These are phyloP conservation scores for Aeoliscus strigatus DNA, from an alignment of 2,797 vertebrate genomes.

Conservation along the genomic window DNA sequence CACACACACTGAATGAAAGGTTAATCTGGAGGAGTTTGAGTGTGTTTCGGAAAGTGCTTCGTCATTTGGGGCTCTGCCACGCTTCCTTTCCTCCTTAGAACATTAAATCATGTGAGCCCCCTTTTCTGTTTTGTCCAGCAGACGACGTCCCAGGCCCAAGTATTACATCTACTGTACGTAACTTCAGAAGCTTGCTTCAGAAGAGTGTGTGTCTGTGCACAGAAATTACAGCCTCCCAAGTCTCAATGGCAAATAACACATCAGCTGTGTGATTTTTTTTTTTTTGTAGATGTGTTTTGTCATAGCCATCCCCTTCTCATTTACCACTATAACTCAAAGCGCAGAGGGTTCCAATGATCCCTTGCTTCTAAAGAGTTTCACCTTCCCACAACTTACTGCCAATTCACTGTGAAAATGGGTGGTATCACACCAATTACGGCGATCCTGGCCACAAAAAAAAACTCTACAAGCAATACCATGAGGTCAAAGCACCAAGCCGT, in stretches of 20 bases:
- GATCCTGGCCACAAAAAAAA: constrained; percentile 15
- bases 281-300: constrained; percentile 26
- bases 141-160: constrained; percentile 40
- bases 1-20: constrained; percentile 50
- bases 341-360: constrained; percentile 22
- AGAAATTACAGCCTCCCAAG: too few relatives aligned
- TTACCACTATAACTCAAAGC: constrained; percentile 36
- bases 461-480: constrained; percentile 28
- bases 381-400: constrained; percentile 17
- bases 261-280: constrained; percentile 36
- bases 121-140: constrained; percentile 43
- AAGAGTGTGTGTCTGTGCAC: too few relatives aligned
- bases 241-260: constrained; percentile 41
- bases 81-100: constrained; percentile 57
- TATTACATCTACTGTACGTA: too few relatives aligned
- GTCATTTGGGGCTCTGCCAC: constrained; percentile 57
- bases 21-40: constrained; percentile 50
- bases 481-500: constrained; percentile 46
- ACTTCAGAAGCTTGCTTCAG: too few relatives aligned
- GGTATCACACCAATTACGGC: constrained; percentile 19
- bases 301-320: constrained; percentile 26
- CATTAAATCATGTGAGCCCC: constrained; percentile 56
- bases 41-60: constrained; percentile 52
- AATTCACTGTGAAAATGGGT: constrained; percentile 19
- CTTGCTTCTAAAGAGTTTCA: constrained; percentile 19